Evolutionary conservation across 2,797 vertebrate species (phyloP), one percentile per base, ranked within the genome.

Genomic region (Pseudochirops cupreus): DNA sequence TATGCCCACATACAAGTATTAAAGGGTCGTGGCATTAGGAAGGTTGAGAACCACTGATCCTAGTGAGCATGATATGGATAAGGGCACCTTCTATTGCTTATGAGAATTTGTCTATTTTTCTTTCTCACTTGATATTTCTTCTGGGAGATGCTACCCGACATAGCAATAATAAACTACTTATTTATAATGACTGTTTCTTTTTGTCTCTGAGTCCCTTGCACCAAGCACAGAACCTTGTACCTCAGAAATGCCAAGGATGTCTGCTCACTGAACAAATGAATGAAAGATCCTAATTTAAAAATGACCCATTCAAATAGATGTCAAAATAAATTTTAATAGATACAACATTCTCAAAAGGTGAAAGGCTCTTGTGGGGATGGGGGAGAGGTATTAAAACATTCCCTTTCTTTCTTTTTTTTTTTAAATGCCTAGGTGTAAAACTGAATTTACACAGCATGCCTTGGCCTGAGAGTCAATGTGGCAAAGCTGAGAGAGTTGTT

Each of bases 41-140:
- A 46, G 46, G 46, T 46, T 46, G 46, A 46, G 46, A 46, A 46
- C 46, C 46, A 46, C 46, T 46, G 46, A 46, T 2, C 46, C 46
- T 46, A 93, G 50, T 53, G 57, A 58, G 90, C 58, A 11, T 50
- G 92, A 92, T 93, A 46, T 91, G 89, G 91, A 93, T 91, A 95
- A 33, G 94, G 82, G 46, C 93, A 87, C 89, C 89, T 56, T 39
- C 28, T 2, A 1, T 89, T 91, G 57, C 13, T 24, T 2, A 5
- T 94, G 28, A 54, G 39, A 87, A 50, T 87, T 46, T 0, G 18
- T 82, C 67, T 39, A 82, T 39, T 46, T 11, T 87, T 82, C 18
- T 26, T 12, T 18, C 39, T 33, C 21, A 93, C 56, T 62, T 92
- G 96, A 94, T 24, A 55, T 93, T 96, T 56, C 33, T 56, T 7